Conservation (phyloP, 2,797 vertebrate species). For the Ceyx erithaca region DNA sequence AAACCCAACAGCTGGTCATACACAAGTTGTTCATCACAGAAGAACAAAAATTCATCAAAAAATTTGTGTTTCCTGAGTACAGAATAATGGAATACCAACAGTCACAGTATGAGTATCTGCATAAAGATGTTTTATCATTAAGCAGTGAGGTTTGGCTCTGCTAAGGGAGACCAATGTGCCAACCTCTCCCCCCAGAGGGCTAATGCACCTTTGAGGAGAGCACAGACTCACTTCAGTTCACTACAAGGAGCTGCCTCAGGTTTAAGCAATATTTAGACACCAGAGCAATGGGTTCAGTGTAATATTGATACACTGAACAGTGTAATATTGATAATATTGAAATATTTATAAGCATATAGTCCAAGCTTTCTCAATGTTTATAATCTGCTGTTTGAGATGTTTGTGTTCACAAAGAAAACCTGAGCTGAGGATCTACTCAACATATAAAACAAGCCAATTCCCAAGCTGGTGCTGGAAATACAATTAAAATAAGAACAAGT, state of each 20-base stretch:
- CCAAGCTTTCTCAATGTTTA: not conserved
- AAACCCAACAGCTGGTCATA: too few species aligned
- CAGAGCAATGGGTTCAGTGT: not conserved
- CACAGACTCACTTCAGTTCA: not conserved
- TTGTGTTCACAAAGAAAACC: slow-evolving; percentile 5
- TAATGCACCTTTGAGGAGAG: not conserved
- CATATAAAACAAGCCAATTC: not conserved
- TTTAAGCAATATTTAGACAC: not conserved
- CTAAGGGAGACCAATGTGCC: not conserved
- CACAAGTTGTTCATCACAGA: not conserved
- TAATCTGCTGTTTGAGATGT: not conserved
- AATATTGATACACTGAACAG: not conserved
- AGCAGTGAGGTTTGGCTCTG: not conserved
- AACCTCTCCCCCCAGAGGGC: not conserved
- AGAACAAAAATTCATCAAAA: not conserved
- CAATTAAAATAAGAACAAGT: not conserved
- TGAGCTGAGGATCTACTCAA: not conserved
- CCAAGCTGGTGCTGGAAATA: not conserved
- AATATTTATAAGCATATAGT: not conserved
- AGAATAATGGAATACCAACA: not conserved
- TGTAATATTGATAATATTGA: too few species aligned
- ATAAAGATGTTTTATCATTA: not conserved
- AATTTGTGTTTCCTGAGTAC: not conserved
- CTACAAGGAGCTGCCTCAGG: not conserved
- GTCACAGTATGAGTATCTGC: not conserved